Evolutionary conservation across 2,797 vertebrate genomes (phyloP).

Genomic region (Podargus strigoides): DNA sequence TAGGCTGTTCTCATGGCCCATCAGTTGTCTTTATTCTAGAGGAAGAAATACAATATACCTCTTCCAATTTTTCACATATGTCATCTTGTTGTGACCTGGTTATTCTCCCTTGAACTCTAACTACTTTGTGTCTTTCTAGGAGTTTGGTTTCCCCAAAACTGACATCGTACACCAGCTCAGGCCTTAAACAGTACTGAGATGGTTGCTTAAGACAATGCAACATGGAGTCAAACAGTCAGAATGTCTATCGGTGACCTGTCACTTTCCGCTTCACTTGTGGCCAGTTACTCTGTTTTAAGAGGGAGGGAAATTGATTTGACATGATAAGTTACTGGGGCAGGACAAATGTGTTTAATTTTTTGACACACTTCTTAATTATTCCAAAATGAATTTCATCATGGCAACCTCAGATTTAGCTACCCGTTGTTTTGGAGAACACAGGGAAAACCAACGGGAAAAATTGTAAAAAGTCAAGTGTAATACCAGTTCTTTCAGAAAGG

Average conservation of each 20-base stretch:
- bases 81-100: slow-evolving; percentile 26
- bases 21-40: slow-evolving; percentile 42
- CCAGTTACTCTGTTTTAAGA: neutral
- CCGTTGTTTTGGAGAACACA: neutral
- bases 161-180: neutral
- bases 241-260: neutral
- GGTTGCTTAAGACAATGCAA: neutral
- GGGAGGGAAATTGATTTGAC: neutral
- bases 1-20: slow-evolving; percentile 11
- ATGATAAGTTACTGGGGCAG: neutral
- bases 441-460: neutral
- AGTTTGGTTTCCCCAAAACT: neutral
- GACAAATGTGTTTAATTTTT: neutral
- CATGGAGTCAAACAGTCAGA: neutral
- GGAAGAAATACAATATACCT: slow-evolving; percentile 9
- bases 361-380: neutral
- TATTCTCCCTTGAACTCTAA: neutral
- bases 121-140: neutral
- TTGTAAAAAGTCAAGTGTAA: neutral
- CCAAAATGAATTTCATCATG: neutral
- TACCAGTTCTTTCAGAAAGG: neutral
- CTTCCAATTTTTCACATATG: slow-evolving; percentile 37
- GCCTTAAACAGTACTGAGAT: neutral
- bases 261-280: neutral
- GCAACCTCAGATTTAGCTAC: neutral